Evolutionary conservation across 2,797 vertebrate species (phyloP), one percentile per base, ranked within the genome.

Genomic region (Paguma larvata): DNA sequence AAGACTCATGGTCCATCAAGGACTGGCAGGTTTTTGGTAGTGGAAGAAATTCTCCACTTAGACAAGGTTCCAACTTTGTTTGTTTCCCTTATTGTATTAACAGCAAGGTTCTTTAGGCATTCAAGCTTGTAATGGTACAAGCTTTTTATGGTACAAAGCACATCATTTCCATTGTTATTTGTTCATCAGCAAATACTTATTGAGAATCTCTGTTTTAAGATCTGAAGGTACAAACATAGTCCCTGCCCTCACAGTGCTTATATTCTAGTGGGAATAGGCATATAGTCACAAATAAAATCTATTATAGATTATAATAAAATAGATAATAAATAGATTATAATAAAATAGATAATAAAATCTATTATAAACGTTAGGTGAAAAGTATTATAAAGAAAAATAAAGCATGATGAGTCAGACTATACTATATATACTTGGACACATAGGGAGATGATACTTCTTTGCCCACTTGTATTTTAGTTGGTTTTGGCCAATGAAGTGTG

Each of bases 121-220:
- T 67, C 86, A 82, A 25, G 16, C 9, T 88, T 70, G 38, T 48
- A n/a, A 51, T 90, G 38, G 38, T 38, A 38, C 38, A 38, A 38
- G 38, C 3, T 38, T 38, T 38, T 59, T 9, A 59, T 73, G 56
- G 8, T 48, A 21, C 21, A 38, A 95, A 85, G 23, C 46, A 32
- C 23, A 62, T 25, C 2, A 65, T 91, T 75, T 62, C 85, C 9
- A 53, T 63, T 84, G 48, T 94, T 59, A 48, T 67, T 88, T 96
- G 48, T 91, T 89, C 25, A 75, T 56, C 68, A 96, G 56, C 83
- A 90, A 92, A 85, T 23, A 46, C 63, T 95, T 75, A 44, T 56
- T 38, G 25, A 72, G 12, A 85, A 73, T 82, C 62, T 73, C 63
- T 86, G 6, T 91, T 95, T 44, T 95, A 72, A 73, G 48, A 70